Base-by-base conservation (phyloP, 2,888 invertebrate genomes). In the Acrobeloides nanus region DNA sequence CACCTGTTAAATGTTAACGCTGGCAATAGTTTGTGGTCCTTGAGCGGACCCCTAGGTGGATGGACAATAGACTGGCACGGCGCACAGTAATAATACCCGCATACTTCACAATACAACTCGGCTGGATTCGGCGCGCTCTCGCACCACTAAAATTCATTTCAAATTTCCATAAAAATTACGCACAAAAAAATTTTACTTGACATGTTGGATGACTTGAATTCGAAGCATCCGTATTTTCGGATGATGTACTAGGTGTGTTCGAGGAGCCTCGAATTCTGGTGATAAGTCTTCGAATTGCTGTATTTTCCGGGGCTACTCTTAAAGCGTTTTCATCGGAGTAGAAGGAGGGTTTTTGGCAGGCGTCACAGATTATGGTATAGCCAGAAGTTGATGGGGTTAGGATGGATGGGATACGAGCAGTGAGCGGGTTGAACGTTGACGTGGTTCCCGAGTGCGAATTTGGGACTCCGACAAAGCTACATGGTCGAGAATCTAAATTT, bases 31-130 rank as follows among this genome's bases (percentile, higher is more conserved):
- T 83, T 84, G 74, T 95, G 95, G 72, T 88, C 85, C 39, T 90
- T 89, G 62, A 93, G 79, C 0, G 93, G 92, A 0, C 93, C 93
- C 21, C 92, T 81, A 6, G 84, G 81, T 3, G 95, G 95, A 76
- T 95, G 95, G 78, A 92, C 89, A 39, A 84, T 83, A 65, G 89
- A 89, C 18, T 87, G 83, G 75, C 95, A 97, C 42, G 81, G 80
- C 52, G 87, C 87, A 77, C 95, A 95, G 77, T 95, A 97, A 61
- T 88, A 83, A 48, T 82, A 80, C 62, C 89, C 76, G 85, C 92
- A 81, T 85, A 93, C 81, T 86, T 92, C 80, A 86, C 95, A 80
- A 86, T 90, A 75, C 41, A 87, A 83, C 8, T 40, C 35, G 12
- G 58, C 57, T 39, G 84, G 83, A 20, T 80, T 79, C 24, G 83